Evolutionary conservation across 1,140 invertebrate genomes (phyloP), one percentile per base, ranked within the genome.

Genomic region (Monomorium pharaonis): DNA sequence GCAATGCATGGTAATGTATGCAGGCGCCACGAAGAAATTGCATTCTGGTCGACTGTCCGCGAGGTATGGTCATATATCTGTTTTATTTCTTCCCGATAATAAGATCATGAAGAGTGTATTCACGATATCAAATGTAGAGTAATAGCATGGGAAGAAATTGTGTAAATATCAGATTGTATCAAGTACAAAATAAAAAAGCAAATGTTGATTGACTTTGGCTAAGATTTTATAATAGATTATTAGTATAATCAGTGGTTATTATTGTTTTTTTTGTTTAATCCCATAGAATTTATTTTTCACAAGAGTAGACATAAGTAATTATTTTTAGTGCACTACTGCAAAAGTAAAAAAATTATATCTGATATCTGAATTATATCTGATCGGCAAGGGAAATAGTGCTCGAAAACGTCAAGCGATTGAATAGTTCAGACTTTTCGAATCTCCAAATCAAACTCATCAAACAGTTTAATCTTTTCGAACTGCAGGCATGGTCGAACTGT

Each of bases 21-120:
- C 86, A 87, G 86, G 81, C 89, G 90, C 88, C 89, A 89, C 86
- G 60, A 86, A 87, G 84, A 42, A 90, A 90, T 83, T 90, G 81
- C 86, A 49, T 56, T 84, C 78, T 54, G 72, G 70, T 72, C 44
- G 58, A 83, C 37, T 42, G 37, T 58, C n/a, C 58, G 42, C 30
- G 16, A 47, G 51, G 10, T 37, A 51, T 56, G 49, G 12, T 16
- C 62, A 5, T 65, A 65, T 65, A 21, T 16, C n/a, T 70, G 51
- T 77, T 89, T 86, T 81, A 89, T 80, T 77, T 67, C 51, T 37
- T 63, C 6, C 12, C 18, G 67, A 85, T 86, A 89, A 85, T 88
- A 70, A 67, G 87, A 21, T 88, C 72, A 44, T 47, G 30, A 33
- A 12, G n/a, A 58, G 27, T n/a, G n/a, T 85, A 69, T 81, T 75